phyloP scores from a whole-genome alignment of 1,140 invertebrate species.

The Charaxes varanes region DNA sequence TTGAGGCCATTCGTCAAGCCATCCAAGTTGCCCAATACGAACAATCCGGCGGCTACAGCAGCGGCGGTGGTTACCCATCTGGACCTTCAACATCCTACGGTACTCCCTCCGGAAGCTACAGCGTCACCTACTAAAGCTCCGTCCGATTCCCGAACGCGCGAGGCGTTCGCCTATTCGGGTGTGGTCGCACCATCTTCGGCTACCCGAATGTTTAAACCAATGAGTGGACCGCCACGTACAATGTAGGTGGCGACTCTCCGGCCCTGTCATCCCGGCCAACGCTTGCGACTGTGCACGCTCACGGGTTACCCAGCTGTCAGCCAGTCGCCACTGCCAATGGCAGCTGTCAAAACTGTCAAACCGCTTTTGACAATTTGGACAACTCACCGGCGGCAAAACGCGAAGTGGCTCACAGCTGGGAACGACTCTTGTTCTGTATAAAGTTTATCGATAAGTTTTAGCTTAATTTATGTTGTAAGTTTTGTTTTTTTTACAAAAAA shows the following conservation, averaged over 20 bases:
- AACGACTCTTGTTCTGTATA: conserved; percentile 61
- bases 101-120: conserved; percentile 76
- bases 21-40: conserved; percentile 85
- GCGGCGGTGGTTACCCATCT: conserved; percentile 74
- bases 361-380: conserved; percentile 23
- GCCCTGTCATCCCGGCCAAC: conserved; percentile 47
- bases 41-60: conserved; percentile 53
- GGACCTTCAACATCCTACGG: conserved; percentile 74
- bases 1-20: conserved; percentile 84
- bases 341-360: conserved; percentile 27
- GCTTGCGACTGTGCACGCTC: conserved; percentile 69
- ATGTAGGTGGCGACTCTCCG: conserved; percentile 59
- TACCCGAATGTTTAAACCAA: conserved; percentile 46
- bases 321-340: conserved; percentile 38
- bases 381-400: conserved; percentile 19
- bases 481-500: conserved; percentile 61
- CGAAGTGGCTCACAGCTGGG: conserved; percentile 60
- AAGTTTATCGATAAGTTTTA: conserved; percentile 68
- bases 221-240: conserved; percentile 54
- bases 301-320: conserved; percentile 53
- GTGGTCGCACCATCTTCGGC: conserved; percentile 29
- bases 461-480: conserved; percentile 57
- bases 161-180: conserved; percentile 42
- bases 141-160: conserved; percentile 28
- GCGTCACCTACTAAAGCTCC: conserved; percentile 72